Evolutionary conservation across 30 jellyfish, hydroid and myxozoan genomes (phyloP).

Genomic region (Hydractinia echinata): DNA sequence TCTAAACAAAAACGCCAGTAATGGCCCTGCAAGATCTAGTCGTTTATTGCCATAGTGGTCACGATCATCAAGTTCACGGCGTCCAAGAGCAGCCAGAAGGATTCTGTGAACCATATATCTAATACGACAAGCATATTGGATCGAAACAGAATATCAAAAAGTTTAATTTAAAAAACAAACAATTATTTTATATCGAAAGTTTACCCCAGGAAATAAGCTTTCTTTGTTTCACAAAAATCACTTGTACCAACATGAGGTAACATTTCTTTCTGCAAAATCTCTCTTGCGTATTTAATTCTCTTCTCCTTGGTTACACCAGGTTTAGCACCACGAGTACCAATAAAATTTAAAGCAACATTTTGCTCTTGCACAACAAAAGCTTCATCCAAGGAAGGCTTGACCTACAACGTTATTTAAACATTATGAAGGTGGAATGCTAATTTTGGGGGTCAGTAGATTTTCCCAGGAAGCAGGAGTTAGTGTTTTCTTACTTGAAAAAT

Average conservation of each 20-base stretch:
- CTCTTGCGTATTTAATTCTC: slow-evolving; percentile 93
- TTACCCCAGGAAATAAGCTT: slow-evolving; percentile 97
- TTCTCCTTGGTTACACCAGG: slow-evolving; percentile 99
- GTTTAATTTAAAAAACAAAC: too few species aligned
- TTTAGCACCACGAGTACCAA: slow-evolving; percentile 99
- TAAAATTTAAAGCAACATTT: slow-evolving; percentile 92
- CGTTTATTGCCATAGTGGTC: slow-evolving; percentile 99
- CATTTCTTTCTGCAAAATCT: slow-evolving; percentile 97
- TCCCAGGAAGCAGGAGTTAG: too few species aligned
- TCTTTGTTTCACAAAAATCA: slow-evolving; percentile 97
- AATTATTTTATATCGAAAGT: background rate
- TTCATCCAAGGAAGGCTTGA: slow-evolving; percentile 98
- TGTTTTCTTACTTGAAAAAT: too few species aligned
- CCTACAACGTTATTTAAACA: slow-evolving; percentile 43
- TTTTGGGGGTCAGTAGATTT: too few species aligned
- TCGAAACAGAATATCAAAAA: too few species aligned
- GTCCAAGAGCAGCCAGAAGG: slow-evolving; percentile 90
- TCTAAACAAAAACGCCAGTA: slow-evolving; percentile 91
- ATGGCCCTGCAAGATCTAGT: slow-evolving; percentile 98
- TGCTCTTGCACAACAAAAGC: slow-evolving; percentile 99
- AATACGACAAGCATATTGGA: background rate
- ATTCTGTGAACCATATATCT: slow-evolving; percentile 98
- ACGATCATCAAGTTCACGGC: slow-evolving; percentile 99
- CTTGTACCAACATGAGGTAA: slow-evolving; percentile 99
- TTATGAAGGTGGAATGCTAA: too few species aligned